A percentile compares a stretch with the other conserved stretches of the same genome.
Evolutionary conservation across 2,113 vertebrate genomes (phyloP).

Genomic region (Sceloporus undulatus): DNA sequence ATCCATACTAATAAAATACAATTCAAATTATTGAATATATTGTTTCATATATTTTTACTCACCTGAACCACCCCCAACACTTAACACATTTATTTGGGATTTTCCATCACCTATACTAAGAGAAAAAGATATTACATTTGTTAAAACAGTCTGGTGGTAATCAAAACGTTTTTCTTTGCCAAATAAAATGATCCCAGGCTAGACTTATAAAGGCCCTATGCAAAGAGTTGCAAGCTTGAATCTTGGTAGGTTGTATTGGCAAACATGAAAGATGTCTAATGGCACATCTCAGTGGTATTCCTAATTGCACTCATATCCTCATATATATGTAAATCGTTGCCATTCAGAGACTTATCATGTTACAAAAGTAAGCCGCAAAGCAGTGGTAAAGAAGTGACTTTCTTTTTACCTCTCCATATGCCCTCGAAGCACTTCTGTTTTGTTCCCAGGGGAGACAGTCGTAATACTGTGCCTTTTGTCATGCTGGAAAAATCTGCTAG

Average conservation of each 20-base stretch:
- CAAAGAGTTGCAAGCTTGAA: neutral
- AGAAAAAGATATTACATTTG: slow-evolving; percentile 41
- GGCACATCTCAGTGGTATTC: neutral
- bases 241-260: neutral
- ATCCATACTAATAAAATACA: neutral
- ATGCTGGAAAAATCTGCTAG: too few species aligned
- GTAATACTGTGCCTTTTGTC: too few species aligned
- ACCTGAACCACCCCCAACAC: slow-evolving; percentile 89
- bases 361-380: too few species aligned
- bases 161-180: neutral
- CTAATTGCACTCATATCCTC: neutral
- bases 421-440: too few species aligned
- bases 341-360: too few species aligned
- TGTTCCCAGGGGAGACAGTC: too few species aligned
- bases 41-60: slow-evolving; percentile 53
- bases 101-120: slow-evolving; percentile 82
- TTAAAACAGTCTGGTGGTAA: slow-evolving; percentile 20
- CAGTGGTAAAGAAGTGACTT: too few species aligned
- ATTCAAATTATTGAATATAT: neutral
- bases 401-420: too few species aligned
- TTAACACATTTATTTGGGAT: slow-evolving; percentile 84
- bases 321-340: too few species aligned
- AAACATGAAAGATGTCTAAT: neutral
- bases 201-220: neutral
- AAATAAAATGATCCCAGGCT: neutral